Base-by-base conservation (phyloP, 2,113 vertebrate genomes). In the Sporophila hypoxantha region DNA sequence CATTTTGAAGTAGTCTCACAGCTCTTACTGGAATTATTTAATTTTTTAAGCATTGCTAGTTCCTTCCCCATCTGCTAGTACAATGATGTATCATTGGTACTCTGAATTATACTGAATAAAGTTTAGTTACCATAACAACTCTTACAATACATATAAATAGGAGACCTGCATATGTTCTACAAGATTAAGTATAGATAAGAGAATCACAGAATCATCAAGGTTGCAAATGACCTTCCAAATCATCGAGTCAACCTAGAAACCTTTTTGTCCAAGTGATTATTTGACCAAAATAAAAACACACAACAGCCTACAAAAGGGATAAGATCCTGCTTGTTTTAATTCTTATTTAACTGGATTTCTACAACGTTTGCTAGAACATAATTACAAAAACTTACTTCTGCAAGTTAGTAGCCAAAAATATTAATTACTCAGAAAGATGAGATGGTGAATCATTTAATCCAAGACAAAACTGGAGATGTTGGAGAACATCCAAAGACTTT, bases 1-100 rank as follows among this genome's bases (percentile, higher is more conserved):
- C 46, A 92, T 89, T 92, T 92, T 83, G 57, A 91, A 91, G 73
- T 29, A 82, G 82, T 93, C 69, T 93, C 69, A 55, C 73, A 85
- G 76, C 41, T 87, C 69, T 68, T 41, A n/a, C 55, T 39, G 50
- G 66, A 77, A 77, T 83, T 37, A 89, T 87, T 89, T 81, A n/a
- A 56, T 78, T 88, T 93, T 94, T 79, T 29, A 36, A 82, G 30
- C 47, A 42, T 62, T 93, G 41, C 70, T 76, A 80, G 37, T 61
- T 93, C 76, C 30, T 68, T 94, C 46, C 25, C 79, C 76, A 75
- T 91, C 76, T 92, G 82, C 73, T 80, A 53, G 57, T 46, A 42
- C 60, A 85, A 64, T 77, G 46, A 77, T 82, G 5, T 77, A n/a
- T 75, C 73, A 50, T 22, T 65, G 32, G 18, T 76, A 85, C 23